Percentiles rank a stretch among this genome's conserved stretches.
Evolutionary conservation across 2,888 invertebrate species (phyloP).

Genomic region (Taenaris catops): DNA sequence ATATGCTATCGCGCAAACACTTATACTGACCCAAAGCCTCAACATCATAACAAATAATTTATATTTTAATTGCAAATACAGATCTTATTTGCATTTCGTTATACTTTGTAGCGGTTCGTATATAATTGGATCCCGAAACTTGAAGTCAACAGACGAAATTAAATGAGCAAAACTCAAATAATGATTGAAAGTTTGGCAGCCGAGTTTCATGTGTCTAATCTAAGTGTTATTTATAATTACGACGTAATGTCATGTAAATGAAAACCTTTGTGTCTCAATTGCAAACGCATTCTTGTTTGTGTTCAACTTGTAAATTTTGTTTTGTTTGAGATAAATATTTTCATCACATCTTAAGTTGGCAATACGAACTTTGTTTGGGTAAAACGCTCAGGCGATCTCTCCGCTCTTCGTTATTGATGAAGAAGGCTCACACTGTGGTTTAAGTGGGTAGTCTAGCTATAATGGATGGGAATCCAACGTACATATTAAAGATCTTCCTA

Average conservation of each 20-base stretch:
- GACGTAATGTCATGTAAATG: constrained; percentile 19
- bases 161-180: constrained; percentile 1
- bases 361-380: too few relatives aligned
- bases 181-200: constrained; percentile 1
- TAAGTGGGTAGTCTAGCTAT: too few relatives aligned
- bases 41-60: not conserved
- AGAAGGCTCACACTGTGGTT: too few relatives aligned
- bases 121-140: not conserved
- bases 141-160: not conserved
- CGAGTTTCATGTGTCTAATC: constrained; percentile 4
- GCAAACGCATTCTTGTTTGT: not conserved
- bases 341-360: too few relatives aligned
- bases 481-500: too few relatives aligned
- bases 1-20: too few relatives aligned
- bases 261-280: constrained; percentile 8
- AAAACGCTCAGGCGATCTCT: too few relatives aligned
- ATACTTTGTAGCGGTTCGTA: not conserved
- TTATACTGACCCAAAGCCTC: too few relatives aligned
- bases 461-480: too few relatives aligned
- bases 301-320: not conserved
- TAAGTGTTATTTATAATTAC: constrained; percentile 13
- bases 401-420: too few relatives aligned
- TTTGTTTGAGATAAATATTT: not conserved
- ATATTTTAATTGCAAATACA: not conserved
- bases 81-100: not conserved